Conservation (phyloP, 2,888 invertebrate genomes). For the Meiosimyza decipiens region DNA sequence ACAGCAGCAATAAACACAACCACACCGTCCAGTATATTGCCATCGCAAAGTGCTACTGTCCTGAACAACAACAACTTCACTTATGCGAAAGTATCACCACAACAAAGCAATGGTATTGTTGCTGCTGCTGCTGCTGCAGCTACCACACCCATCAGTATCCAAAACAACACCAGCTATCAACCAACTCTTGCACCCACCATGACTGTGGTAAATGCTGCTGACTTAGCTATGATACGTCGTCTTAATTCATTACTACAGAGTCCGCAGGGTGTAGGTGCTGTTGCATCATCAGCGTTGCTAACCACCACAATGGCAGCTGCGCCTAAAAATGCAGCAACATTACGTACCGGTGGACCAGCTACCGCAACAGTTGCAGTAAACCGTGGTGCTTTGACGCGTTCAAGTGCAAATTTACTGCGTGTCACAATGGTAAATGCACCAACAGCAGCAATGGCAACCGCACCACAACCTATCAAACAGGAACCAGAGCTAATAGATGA, state of each 20-base stretch:
- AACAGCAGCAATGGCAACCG: slow-evolving; percentile 13
- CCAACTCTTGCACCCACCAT: slow-evolving; percentile 14
- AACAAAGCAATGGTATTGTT: slow-evolving; percentile 24
- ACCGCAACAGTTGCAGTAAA: slow-evolving; percentile 34
- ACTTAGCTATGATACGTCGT: slow-evolving; percentile 46
- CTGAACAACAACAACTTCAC: slow-evolving; percentile 32
- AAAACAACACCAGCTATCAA: slow-evolving; percentile 8
- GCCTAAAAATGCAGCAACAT: slow-evolving; percentile 40
- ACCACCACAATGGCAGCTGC: slow-evolving; percentile 21
- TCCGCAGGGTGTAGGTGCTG: slow-evolving; percentile 25
- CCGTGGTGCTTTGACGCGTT: slow-evolving; percentile 48
- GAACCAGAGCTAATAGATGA: slow-evolving; percentile 43
- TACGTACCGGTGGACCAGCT: slow-evolving; percentile 37
- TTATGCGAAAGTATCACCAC: too few species aligned
- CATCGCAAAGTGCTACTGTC: slow-evolving; percentile 10
- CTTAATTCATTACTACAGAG: slow-evolving; percentile 45
- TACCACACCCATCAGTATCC: neutral
- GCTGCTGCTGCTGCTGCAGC: neutral
- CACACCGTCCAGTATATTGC: neutral
- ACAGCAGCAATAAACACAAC: slow-evolving; percentile 35
- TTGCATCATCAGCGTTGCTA: neutral
- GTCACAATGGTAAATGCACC: slow-evolving; percentile 41
- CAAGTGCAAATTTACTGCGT: slow-evolving; percentile 42
- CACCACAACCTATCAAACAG: slow-evolving; percentile 42
- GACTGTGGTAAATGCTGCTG: slow-evolving; percentile 44